Base-by-base conservation (phyloP, 23 tunicate genomes). In the Halocynthia aurantium region DNA sequence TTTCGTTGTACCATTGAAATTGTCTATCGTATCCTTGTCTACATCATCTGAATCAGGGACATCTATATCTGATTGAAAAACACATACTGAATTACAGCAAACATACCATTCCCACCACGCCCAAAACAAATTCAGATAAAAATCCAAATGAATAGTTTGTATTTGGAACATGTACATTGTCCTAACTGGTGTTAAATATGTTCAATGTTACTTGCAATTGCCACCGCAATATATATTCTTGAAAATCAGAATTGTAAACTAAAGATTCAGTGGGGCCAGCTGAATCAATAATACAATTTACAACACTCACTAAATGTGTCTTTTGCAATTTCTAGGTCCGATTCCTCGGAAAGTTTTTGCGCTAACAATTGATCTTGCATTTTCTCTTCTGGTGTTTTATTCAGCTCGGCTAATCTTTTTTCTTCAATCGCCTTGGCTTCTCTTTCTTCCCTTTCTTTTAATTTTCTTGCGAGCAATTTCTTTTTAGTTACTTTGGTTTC, bases 301-400 rank as follows among this genome's bases (percentile, higher is more conserved):
- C 51, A 52, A 10, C 70, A 61, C 83, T 75, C 61, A 90, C 96
- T 69, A 51, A 91, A 91, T 62, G 84, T 65, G 19, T 81, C 91
- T 75, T 81, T 79, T 6, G 85, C 71, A 21, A 85, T 70, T 72
- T 77, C 97, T 0, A 91, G 67, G 21, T 91, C 97, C 6, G 90
- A 85, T 71, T 91, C 97, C 57, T 91, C 90, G 5, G 97, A 77
- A 17, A 91, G 81, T 58, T 91, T 91, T 58, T 91, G 97, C 18
- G 90, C 90, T 21, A 72, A 51, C 6, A 91, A 71, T 77, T 88
- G 68, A n/a, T 91, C 97, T n/a, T 79, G 72, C 86, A 91, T 63
- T 51, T 76, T 85, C 52, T 91, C 97, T 75, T 91, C 97, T 52
- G 91, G 91, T 9, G 97, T 91, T 83, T 91, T 83, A 11, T 78